Evolutionary conservation across 2,888 invertebrate genomes (phyloP).

Genomic region (Dicranocentrus wangi): DNA sequence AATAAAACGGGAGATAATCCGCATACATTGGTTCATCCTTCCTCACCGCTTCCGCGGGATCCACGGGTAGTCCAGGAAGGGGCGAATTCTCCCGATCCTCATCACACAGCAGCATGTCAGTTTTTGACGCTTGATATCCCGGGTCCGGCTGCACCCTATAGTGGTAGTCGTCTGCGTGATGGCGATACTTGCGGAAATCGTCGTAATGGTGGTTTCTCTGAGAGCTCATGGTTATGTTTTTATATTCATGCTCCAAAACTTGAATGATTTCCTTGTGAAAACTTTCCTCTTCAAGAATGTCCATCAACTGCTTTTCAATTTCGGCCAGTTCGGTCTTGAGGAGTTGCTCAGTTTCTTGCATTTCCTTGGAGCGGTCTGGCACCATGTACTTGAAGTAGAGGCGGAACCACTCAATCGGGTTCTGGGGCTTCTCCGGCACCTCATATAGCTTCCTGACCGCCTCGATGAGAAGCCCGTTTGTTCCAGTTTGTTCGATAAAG

Average conservation of each 20-base stretch:
- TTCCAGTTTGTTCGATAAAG: slow-evolving; percentile 46
- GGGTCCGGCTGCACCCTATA: slow-evolving; percentile 59
- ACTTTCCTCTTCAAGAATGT: slow-evolving; percentile 25
- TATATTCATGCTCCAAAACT: slow-evolving; percentile 33
- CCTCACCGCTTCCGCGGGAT: background rate
- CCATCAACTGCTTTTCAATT: background rate
- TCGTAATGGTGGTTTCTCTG: slow-evolving; percentile 27
- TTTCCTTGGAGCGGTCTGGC: slow-evolving; percentile 33
- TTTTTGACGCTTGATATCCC: slow-evolving; percentile 31
- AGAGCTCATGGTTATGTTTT: slow-evolving; percentile 10
- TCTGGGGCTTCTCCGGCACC: slow-evolving; percentile 58
- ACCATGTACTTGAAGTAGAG: slow-evolving; percentile 49
- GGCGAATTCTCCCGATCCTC: slow-evolving; percentile 12
- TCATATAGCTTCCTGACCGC: slow-evolving; percentile 50
- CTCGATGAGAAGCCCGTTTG: slow-evolving; percentile 40
- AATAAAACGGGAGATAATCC: slow-evolving; percentile 45
- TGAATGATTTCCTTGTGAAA: slow-evolving; percentile 28
- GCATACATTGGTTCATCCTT: slow-evolving; percentile 17
- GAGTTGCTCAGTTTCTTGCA: slow-evolving; percentile 15
- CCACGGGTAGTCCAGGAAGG: background rate
- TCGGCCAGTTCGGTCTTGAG: slow-evolving; percentile 30
- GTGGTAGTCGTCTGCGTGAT: slow-evolving; percentile 44
- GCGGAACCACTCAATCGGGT: slow-evolving; percentile 64
- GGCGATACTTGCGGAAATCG: slow-evolving; percentile 38
- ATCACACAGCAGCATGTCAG: slow-evolving; percentile 39